A percentile compares a stretch with the other conserved stretches of the same genome.
Evolutionary conservation across 2,888 invertebrate genomes (phyloP).

Genomic region (Lamellibrachia satsuma): DNA sequence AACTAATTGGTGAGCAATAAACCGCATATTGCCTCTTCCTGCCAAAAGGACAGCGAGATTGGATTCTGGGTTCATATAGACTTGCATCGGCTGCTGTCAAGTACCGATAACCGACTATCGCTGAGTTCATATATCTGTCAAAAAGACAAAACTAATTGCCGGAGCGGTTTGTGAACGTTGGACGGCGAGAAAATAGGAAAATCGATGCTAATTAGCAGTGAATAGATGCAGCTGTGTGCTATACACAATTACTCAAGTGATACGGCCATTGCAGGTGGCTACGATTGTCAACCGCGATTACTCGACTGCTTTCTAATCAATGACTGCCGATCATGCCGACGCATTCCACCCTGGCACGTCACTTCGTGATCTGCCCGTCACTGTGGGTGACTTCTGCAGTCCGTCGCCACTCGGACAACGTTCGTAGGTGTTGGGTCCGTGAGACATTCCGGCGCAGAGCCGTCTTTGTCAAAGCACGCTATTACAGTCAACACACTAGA

Average conservation of each 20-base stretch:
- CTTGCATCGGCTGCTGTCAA: neutral
- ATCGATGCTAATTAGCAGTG: constrained; percentile 17
- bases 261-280: neutral
- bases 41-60: neutral
- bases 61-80: neutral
- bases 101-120: neutral
- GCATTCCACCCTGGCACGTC: neutral
- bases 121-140: constrained; percentile 6
- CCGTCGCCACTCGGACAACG: neutral
- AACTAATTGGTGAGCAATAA: neutral
- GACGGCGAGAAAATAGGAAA: neutral
- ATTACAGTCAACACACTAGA: neutral
- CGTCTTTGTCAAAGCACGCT: neutral
- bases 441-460: neutral
- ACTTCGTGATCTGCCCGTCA: neutral
- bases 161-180: neutral
- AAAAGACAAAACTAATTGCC: neutral
- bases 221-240: neutral
- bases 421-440: neutral
- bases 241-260: neutral
- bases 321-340: neutral
- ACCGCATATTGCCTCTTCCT: neutral
- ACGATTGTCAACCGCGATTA: constrained; percentile 4
- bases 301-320: neutral
- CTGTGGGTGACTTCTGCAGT: neutral